Evolutionary conservation across 2,113 vertebrate genomes (phyloP).

Genomic region (Pogonocichla stellata): DNA sequence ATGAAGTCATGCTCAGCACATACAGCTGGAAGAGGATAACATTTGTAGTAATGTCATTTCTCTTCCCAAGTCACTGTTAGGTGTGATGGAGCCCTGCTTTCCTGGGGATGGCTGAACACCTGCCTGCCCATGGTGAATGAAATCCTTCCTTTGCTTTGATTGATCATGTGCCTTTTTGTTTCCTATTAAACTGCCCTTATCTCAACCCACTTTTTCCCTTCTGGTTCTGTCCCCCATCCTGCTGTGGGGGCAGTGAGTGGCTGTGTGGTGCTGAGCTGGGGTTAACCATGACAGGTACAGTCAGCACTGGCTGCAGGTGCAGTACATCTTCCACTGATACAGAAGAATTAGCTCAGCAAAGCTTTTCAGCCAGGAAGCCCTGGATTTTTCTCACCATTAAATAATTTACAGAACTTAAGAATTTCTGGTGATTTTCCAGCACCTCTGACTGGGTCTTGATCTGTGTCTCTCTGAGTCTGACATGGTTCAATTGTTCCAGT

Average conservation of each 20-base stretch:
- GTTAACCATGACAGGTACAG: background rate
- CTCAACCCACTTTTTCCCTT: background rate
- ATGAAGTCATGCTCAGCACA: background rate
- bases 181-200: background rate
- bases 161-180: background rate
- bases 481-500: background rate
- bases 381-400: background rate
- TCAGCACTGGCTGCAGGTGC: background rate
- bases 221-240: too few species aligned
- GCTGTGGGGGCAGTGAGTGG: background rate
- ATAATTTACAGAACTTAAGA: background rate
- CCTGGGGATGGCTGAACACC: background rate
- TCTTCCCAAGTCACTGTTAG: background rate
- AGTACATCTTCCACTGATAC: background rate
- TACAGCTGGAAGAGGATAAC: background rate
- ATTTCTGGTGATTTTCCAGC: background rate
- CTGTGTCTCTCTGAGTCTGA: background rate
- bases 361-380: background rate
- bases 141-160: background rate
- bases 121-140: fast-evolving
- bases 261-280: background rate
- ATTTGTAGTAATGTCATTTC: background rate
- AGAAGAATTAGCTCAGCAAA: background rate
- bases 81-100: background rate
- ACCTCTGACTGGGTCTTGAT: background rate